Percentiles rank a stretch among this genome's conserved stretches.
Evolutionary conservation across 1,140 invertebrate genomes (phyloP).

Genomic region (Pinna nobilis): DNA sequence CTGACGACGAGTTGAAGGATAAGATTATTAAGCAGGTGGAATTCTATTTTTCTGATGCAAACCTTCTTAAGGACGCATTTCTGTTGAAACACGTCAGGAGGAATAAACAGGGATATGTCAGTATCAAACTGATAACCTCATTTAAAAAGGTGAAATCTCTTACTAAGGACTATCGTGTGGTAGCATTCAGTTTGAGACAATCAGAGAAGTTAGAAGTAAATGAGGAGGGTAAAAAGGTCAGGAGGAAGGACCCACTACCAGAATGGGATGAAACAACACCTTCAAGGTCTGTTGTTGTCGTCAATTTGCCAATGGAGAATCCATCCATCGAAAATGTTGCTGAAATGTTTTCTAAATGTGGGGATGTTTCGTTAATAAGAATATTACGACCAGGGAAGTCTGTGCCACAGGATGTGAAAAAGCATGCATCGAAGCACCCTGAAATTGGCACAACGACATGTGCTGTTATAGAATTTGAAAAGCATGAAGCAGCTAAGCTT

Average conservation of each 20-base stretch:
- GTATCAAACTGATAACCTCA: conserved; percentile 93
- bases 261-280: conserved; percentile 91
- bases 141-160: conserved; percentile 84
- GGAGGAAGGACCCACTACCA: conserved; percentile 88
- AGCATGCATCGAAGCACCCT: conserved; percentile 92
- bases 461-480: conserved; percentile 92
- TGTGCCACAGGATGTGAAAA: conserved; percentile 90
- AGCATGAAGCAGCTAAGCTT: conserved; percentile 87
- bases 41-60: conserved; percentile 96
- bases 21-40: conserved; percentile 72
- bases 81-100: conserved; percentile 93
- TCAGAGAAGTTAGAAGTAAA: conserved; percentile 93
- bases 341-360: conserved; percentile 89
- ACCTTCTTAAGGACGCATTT: conserved; percentile 96
- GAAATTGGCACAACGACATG: conserved; percentile 87
- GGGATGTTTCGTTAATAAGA: conserved; percentile 90
- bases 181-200: conserved; percentile 85
- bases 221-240: conserved; percentile 91
- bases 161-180: conserved; percentile 94
- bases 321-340: conserved; percentile 91
- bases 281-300: conserved; percentile 92
- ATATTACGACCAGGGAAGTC: conserved; percentile 90
- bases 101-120: conserved; percentile 96
- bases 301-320: conserved; percentile 88
- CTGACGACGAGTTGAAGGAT: conserved; percentile 66